A percentile compares a stretch with the other conserved stretches of the same genome.
Evolutionary conservation across 2,797 vertebrate species (phyloP).

Genomic region (Pipistrellus kuhlii): DNA sequence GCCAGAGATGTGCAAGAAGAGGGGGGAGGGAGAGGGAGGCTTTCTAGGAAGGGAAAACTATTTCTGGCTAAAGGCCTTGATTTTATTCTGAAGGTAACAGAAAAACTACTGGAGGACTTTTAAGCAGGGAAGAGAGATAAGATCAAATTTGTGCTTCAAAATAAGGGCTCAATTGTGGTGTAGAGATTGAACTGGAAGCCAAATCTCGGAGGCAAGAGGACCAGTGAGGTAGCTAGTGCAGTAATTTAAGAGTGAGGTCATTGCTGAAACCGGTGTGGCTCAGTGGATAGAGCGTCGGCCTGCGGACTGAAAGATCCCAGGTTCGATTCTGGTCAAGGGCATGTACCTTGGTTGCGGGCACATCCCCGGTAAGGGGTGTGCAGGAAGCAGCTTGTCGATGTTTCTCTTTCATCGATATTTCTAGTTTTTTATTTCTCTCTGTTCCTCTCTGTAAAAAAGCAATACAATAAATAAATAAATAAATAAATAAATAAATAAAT

Average conservation of each 20-base stretch:
- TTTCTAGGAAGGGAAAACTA: neutral
- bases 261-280: no score
- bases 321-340: no score
- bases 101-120: neutral
- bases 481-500: no score
- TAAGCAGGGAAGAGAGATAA: neutral
- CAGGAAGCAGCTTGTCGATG: no score
- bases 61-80: neutral
- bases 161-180: neutral
- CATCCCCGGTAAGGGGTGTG: no score
- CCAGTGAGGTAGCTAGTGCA: neutral
- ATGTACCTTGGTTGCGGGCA: no score
- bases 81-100: neutral
- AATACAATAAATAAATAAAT: no score
- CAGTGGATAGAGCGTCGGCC: no score
- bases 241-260: neutral
- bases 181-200: neutral
- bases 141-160: constrained; percentile 1
- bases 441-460: no score
- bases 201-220: neutral
- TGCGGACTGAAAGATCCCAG: no score
- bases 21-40: neutral
- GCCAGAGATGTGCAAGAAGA: neutral
- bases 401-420: no score
- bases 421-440: no score